Base-by-base conservation (phyloP, 2,113 vertebrate species). In the Halcyon malimbica region DNA sequence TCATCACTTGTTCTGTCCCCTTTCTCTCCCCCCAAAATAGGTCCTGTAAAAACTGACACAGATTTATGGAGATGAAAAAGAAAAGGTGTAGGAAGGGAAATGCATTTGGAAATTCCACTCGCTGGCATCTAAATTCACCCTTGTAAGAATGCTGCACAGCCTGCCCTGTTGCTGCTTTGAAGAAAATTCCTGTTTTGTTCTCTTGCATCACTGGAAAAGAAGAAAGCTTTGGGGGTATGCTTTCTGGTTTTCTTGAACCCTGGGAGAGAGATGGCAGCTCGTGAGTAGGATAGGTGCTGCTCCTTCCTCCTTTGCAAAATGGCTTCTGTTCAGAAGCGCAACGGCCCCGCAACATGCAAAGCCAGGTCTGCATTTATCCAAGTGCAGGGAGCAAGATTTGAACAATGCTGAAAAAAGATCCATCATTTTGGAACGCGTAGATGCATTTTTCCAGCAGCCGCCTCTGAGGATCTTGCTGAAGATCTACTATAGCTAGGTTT, bases 21-120 rank as follows among this genome's bases (percentile, higher is more conserved):
- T 46, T 74, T 83, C 90, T 70, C 57, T 93, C 56, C 62, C 59
- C 68, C 29, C 15, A 74, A 92, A 95, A 87, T 21, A 96, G 84
- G 39, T 71, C 94, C 73, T 89, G 89, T 83, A 93, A 92, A 93
- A 96, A 91, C 15, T 84, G 96, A 92, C 87, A 95, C 76, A 90
- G 87, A 92, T 96, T 94, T 73, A 94, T 70, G 76, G 60, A 96
- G 73, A 93, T 69, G 53, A 94, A 96, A 91, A 93, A 96, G 60
- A 89, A 81, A 89, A 80, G n/a, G 59, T 82, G 73, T 92, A 90
- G 91, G 63, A 95, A 94, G 44, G 59, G 69, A 94, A 94, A 95
- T 19, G 81, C 77, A 62, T 84, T 89, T 89, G 67, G 91, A 95
- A 94, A 95, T 89, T 79, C 77, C 57, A 83, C 59, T 87, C 68